Percentiles rank a stretch among this genome's conserved stretches.
phyloP scores from a whole-genome alignment of 1,140 invertebrate genomes.

The Drosophila elegans region DNA sequence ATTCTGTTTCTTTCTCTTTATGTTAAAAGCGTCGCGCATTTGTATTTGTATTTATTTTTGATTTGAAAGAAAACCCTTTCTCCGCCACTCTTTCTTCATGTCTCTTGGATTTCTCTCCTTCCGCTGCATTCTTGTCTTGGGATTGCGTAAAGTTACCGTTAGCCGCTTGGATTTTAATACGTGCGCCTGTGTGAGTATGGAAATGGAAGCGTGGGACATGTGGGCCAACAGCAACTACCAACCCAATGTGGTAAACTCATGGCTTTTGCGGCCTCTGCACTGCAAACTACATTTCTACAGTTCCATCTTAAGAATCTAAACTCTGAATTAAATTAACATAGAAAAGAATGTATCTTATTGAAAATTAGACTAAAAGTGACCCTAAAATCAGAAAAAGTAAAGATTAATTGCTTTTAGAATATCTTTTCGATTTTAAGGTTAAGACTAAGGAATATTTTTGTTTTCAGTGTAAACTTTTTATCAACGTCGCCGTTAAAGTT shows the following conservation, averaged over 20 bases:
- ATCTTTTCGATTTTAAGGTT: background rate
- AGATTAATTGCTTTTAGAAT: too few relatives aligned
- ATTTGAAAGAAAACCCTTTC: conserved; percentile 74
- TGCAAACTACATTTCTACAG: background rate
- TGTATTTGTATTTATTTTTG: conserved; percentile 79
- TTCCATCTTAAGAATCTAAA: background rate
- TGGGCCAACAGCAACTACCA: conserved; percentile 30
- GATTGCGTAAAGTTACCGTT: conserved; percentile 80
- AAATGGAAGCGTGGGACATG: conserved; percentile 79
- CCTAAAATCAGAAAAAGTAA: too few relatives aligned
- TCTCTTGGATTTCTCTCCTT: conserved; percentile 48
- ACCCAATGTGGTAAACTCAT: conserved; percentile 26
- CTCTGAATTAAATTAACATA: too few relatives aligned
- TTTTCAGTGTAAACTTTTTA: conserved; percentile 14
- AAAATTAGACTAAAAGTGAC: too few relatives aligned
- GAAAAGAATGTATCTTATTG: too few relatives aligned
- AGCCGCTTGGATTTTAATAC: conserved; percentile 59
- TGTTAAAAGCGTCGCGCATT: conserved; percentile 77
- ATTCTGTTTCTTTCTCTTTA: conserved; percentile 49
- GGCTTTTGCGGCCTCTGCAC: conserved; percentile 13
- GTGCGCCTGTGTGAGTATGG: conserved; percentile 49
- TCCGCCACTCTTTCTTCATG: conserved; percentile 52
- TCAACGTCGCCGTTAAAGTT: conserved; percentile 27
- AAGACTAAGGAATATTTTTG: background rate
- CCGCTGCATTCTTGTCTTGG: conserved; percentile 59